phyloP scores from a whole-genome alignment of 2,888 invertebrate genomes.

The Chymomyza caudatula region DNA sequence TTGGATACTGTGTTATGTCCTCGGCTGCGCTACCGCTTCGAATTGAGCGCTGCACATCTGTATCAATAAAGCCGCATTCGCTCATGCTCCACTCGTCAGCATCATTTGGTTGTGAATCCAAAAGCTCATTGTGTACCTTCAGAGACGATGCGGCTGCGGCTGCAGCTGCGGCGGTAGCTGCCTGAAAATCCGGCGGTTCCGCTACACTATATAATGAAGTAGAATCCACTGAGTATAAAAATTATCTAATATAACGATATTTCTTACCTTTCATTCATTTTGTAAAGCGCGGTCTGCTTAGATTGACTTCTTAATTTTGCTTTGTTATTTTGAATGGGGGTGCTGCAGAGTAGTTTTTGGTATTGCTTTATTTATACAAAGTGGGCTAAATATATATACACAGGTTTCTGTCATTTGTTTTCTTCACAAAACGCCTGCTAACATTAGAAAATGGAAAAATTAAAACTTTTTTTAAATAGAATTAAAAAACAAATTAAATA shows the following conservation, averaged over 20 bases:
- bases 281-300: neutral
- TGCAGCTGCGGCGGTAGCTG: constrained; percentile 67
- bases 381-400: neutral
- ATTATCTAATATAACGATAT: neutral
- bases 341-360: neutral
- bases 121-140: neutral
- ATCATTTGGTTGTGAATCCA: constrained; percentile 30
- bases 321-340: neutral
- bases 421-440: neutral
- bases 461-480: neutral
- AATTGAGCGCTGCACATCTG: constrained; percentile 64
- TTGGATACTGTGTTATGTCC: constrained; percentile 73
- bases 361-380: neutral
- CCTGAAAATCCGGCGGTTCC: constrained; percentile 67
- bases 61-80: constrained; percentile 59
- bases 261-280: constrained; percentile 39
- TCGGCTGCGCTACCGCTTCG: constrained; percentile 59
- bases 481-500: neutral
- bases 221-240: too few relatives aligned
- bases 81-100: constrained; percentile 62
- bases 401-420: neutral
- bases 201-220: constrained; percentile 43
- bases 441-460: neutral
- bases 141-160: constrained; percentile 55
- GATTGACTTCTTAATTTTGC: neutral